Evolutionary conservation across 2,797 vertebrate genomes (phyloP).

Genomic region (Calcarius lapponicus): DNA sequence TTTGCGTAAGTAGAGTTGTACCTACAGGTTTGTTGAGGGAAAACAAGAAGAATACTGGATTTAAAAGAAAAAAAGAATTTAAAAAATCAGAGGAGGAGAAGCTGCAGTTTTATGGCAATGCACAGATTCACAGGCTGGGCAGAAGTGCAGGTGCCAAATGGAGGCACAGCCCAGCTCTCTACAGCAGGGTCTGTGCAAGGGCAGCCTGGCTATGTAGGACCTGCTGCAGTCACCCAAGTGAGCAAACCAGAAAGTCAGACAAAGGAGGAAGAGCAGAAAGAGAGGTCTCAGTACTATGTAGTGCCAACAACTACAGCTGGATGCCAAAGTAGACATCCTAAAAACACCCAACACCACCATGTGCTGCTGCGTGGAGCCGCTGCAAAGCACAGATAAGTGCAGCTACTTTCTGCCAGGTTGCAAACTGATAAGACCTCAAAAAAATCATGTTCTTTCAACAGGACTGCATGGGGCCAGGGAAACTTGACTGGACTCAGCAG

Average conservation of each 20-base stretch:
- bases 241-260: background rate
- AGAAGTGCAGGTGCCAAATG: background rate
- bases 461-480: background rate
- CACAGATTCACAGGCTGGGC: background rate
- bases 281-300: background rate
- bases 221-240: background rate
- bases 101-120: background rate
- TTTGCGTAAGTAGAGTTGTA: background rate
- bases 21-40: background rate
- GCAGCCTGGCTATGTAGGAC: background rate
- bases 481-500: constrained; percentile 1
- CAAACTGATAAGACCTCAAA: background rate
- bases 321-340: background rate
- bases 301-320: background rate
- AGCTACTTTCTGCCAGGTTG: background rate
- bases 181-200: background rate
- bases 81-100: background rate
- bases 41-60: background rate
- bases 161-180: background rate
- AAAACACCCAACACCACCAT: background rate
- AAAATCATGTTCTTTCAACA: background rate
- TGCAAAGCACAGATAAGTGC: constrained; percentile 38
- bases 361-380: background rate
- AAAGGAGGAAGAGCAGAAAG: background rate
- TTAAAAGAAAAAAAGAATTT: background rate